Percentiles rank a stretch among this genome's conserved stretches.
These are phyloP conservation scores for Oegoconia quadripuncta DNA, from an alignment of 2,888 invertebrate genomes.

Conservation along the genomic window DNA sequence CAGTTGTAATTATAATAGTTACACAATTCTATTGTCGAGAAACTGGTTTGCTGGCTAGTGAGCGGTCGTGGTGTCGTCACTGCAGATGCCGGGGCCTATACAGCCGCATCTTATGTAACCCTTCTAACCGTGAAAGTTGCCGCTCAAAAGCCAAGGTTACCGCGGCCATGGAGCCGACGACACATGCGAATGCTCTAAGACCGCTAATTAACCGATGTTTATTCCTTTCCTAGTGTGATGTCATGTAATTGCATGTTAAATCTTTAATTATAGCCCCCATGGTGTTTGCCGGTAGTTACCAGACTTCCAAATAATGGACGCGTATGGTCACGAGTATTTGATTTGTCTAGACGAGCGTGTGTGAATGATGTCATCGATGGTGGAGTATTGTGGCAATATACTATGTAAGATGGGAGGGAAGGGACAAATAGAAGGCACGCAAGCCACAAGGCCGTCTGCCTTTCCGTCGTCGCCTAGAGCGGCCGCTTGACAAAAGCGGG, in stretches of 20 bases:
- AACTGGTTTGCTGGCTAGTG: slow-evolving; percentile 59
- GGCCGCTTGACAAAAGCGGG: slow-evolving; percentile 73
- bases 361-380: slow-evolving; percentile 36
- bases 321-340: slow-evolving; percentile 28
- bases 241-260: slow-evolving; percentile 54
- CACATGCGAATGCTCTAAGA: slow-evolving; percentile 68
- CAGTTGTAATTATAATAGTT: slow-evolving; percentile 22
- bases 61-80: slow-evolving; percentile 62
- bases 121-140: slow-evolving; percentile 78
- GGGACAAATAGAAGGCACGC: slow-evolving; percentile 64
- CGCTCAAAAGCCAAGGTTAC: slow-evolving; percentile 78
- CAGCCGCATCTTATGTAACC: slow-evolving; percentile 71
- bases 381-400: slow-evolving; percentile 15
- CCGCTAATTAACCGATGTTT: slow-evolving; percentile 49
- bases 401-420: slow-evolving; percentile 61
- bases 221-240: slow-evolving; percentile 62
- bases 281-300: slow-evolving; percentile 22
- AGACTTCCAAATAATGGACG: slow-evolving; percentile 31
- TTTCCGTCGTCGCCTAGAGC: slow-evolving; percentile 64
- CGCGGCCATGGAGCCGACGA: slow-evolving; percentile 58
- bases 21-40: slow-evolving; percentile 32
- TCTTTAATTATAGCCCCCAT: slow-evolving; percentile 31
- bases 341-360: slow-evolving; percentile 19
- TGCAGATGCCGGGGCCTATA: slow-evolving; percentile 52
- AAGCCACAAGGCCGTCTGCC: slow-evolving; percentile 72